These are phyloP conservation scores for Actinia tenebrosa DNA, from an alignment of 64 coral and sea anemone species.

Conservation along the genomic window DNA sequence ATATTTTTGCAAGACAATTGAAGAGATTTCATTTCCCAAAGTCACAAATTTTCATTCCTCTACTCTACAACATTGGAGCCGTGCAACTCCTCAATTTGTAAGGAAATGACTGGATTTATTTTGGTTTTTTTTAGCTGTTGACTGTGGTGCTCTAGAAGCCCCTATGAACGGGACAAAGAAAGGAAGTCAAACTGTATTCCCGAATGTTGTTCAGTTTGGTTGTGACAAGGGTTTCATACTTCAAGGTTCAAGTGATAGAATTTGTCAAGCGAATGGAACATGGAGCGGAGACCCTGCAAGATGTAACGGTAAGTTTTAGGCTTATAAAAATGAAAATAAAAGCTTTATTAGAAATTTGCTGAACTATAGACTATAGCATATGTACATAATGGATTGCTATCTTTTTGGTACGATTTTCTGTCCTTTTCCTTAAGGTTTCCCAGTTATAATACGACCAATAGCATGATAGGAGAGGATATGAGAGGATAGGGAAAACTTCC, in stretches of 20 bases:
- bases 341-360: too few species aligned
- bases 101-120: background rate
- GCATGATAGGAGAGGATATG: too few species aligned
- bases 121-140: slow-evolving; percentile 20
- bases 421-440: too few species aligned
- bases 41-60: background rate
- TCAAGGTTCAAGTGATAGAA: slow-evolving; percentile 7
- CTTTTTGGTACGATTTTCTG: too few species aligned
- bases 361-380: too few species aligned
- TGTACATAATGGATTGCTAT: too few species aligned
- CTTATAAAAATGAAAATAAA: too few species aligned
- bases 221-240: slow-evolving; percentile 23
- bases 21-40: too few species aligned
- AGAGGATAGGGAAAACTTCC: too few species aligned
- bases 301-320: slow-evolving; percentile 3
- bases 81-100: background rate
- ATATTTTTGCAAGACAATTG: too few species aligned
- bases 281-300: background rate
- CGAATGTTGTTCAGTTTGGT: slow-evolving; percentile 15
- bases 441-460: too few species aligned
- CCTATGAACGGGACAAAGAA: slow-evolving; percentile 15
- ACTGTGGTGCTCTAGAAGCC: background rate
- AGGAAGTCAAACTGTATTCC: background rate
- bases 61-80: background rate
- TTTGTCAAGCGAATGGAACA: slow-evolving; percentile 19